A percentile compares a stretch with the other conserved stretches of the same genome.
phyloP scores from a whole-genome alignment of 2,888 invertebrate genomes.

The Asteroscopus sphinx region DNA sequence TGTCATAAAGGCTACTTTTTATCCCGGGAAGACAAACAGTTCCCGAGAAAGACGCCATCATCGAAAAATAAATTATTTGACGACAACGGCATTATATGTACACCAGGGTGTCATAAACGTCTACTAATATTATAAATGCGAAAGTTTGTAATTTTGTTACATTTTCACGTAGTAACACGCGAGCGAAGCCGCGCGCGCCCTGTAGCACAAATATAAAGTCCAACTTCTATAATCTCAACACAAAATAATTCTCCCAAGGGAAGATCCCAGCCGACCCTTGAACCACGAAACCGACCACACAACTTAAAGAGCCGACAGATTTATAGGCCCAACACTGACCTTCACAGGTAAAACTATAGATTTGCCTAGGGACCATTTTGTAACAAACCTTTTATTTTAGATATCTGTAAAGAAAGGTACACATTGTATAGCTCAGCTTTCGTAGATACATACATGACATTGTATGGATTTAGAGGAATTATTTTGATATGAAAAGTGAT shows the following conservation, averaged over 20 bases:
- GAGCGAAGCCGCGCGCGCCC: too few relatives aligned
- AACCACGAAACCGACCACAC: slow-evolving; percentile 30
- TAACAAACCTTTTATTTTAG: neutral
- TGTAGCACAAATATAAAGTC: too few relatives aligned
- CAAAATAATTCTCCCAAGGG: slow-evolving; percentile 16
- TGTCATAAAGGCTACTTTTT: too few relatives aligned
- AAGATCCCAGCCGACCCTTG: slow-evolving; percentile 15
- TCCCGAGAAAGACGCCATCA: too few relatives aligned
- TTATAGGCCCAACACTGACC: slow-evolving; percentile 39
- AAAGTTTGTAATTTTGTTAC: too few relatives aligned
- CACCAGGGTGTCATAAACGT: too few relatives aligned
- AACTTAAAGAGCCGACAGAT: slow-evolving; percentile 46
- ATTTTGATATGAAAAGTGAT: neutral
- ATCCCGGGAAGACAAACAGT: too few relatives aligned
- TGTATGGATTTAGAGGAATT: neutral
- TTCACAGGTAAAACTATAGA: slow-evolving; percentile 20
- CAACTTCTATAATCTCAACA: slow-evolving; percentile 4
- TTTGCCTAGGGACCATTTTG: slow-evolving; percentile 13
- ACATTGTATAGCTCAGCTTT: neutral
- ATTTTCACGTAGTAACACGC: too few relatives aligned
- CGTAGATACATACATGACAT: neutral
- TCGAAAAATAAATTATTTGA: too few relatives aligned
- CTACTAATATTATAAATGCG: too few relatives aligned
- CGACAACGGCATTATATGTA: too few relatives aligned
- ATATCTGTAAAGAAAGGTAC: too few relatives aligned